Conservation (phyloP, 2,113 vertebrate species). For the Aplodontia rufa region DNA sequence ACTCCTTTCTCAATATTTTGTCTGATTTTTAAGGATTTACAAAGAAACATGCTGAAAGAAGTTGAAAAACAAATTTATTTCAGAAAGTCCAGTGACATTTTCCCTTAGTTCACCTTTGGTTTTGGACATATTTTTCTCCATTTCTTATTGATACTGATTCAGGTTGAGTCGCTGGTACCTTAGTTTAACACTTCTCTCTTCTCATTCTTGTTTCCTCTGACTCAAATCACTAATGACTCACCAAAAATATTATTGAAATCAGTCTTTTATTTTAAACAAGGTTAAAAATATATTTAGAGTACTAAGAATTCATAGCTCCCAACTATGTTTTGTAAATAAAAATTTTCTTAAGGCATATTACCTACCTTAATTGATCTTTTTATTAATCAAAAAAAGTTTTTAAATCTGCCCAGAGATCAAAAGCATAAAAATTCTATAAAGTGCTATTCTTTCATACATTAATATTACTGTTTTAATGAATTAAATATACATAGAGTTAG, state of each 20-base stretch:
- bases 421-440: conserved; percentile 43
- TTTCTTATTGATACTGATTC: background rate
- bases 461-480: conserved; percentile 33
- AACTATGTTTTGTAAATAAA: background rate
- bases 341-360: conserved; percentile 36
- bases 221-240: background rate
- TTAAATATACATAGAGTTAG: conserved; percentile 57
- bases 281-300: background rate
- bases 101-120: background rate
- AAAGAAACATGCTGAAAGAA: background rate
- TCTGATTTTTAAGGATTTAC: background rate
- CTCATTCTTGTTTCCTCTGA: background rate
- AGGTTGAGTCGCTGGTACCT: background rate
- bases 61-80: background rate
- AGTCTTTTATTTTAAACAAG: background rate
- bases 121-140: background rate
- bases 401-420: background rate
- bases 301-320: background rate
- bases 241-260: background rate
- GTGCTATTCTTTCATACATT: conserved; percentile 18
- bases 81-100: background rate
- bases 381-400: conserved; percentile 16
- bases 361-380: background rate
- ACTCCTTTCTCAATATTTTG: background rate
- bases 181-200: background rate